Conservation (phyloP, 2,113 vertebrate genomes). For the Zosterops hypoxanthus region DNA sequence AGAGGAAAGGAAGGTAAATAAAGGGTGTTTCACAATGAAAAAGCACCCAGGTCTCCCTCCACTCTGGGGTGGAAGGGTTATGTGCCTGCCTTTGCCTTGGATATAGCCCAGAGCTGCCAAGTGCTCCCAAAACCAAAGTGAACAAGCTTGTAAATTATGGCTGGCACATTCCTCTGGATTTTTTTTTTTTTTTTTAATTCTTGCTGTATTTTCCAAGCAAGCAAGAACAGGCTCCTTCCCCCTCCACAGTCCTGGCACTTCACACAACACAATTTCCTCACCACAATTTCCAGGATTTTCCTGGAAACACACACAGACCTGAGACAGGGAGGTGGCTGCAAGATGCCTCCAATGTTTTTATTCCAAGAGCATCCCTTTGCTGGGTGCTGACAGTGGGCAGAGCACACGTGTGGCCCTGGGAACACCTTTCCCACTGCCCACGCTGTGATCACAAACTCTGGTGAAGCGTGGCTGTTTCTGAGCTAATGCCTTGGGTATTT, state of each 20-base stretch:
- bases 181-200: background rate
- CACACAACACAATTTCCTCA: background rate
- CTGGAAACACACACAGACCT: background rate
- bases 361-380: background rate
- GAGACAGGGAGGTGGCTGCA: background rate
- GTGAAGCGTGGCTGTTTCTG: fast-evolving
- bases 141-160: background rate
- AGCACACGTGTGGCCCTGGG: fast-evolving
- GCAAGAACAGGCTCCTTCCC: background rate
- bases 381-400: background rate
- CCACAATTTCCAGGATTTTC: background rate
- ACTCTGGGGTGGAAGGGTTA: background rate
- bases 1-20: background rate
- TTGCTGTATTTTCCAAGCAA: background rate
- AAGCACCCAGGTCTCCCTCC: background rate
- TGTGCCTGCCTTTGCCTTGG: background rate
- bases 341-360: background rate
- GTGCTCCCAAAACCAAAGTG: background rate
- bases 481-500: background rate
- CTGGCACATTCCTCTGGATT: background rate
- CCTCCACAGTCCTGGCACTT: background rate
- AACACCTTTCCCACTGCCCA: background rate
- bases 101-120: background rate
- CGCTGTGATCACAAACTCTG: background rate
- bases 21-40: background rate